phyloP scores from a whole-genome alignment of 2,888 invertebrate species.

The Hirudinaria manillensis region DNA sequence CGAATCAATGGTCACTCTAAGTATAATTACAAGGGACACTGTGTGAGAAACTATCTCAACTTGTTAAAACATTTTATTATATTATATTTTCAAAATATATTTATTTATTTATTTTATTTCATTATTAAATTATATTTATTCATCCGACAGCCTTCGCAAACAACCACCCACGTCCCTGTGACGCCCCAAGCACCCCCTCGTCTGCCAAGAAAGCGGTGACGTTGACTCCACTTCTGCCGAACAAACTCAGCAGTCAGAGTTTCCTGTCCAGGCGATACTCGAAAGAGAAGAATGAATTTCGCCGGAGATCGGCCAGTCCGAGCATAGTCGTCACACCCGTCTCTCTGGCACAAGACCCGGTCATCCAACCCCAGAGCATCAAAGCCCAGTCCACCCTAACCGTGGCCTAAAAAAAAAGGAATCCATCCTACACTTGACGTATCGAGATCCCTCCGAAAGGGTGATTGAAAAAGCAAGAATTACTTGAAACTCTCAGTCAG shows the following conservation, averaged over 20 bases:
- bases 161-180: neutral
- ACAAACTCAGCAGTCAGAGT: constrained; percentile 1
- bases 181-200: neutral
- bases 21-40: too few relatives aligned
- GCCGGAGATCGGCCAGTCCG: constrained; percentile 24
- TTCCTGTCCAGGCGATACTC: neutral
- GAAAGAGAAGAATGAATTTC: constrained; percentile 18
- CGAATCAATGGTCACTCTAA: too few relatives aligned
- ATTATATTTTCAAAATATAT: too few relatives aligned
- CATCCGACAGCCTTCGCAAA: neutral
- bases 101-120: too few relatives aligned
- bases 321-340: constrained; percentile 23
- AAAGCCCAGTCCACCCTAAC: neutral
- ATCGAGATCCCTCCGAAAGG: too few relatives aligned
- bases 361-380: neutral
- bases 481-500: too few relatives aligned
- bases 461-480: too few relatives aligned
- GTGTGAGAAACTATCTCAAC: too few relatives aligned
- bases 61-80: too few relatives aligned
- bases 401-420: neutral
- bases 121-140: neutral
- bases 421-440: too few relatives aligned
- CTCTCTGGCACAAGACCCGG: neutral
- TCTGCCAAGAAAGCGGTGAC: neutral
- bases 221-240: neutral